These are phyloP conservation scores for Biston betularia DNA, from an alignment of 2,888 invertebrate genomes.

Conservation along the genomic window DNA sequence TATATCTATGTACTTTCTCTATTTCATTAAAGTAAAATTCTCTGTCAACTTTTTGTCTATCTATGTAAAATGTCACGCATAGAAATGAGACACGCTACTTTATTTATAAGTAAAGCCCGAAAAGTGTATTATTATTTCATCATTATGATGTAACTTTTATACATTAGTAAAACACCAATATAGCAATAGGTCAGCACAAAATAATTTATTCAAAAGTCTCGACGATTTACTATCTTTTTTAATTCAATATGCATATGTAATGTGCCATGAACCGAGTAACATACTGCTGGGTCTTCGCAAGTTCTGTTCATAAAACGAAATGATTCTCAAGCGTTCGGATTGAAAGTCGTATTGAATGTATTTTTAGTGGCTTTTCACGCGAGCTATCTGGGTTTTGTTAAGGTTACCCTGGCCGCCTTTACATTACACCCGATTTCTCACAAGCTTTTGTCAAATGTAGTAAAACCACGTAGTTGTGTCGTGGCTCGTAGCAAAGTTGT, in stretches of 20 bases:
- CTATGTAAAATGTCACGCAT: no score
- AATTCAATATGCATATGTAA: constrained; percentile 4
- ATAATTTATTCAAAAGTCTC: no score
- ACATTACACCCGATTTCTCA: constrained; percentile 11
- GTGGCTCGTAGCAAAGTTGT: constrained; percentile 4
- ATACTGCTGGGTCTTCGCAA: constrained; percentile 35
- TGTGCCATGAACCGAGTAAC: constrained; percentile 27
- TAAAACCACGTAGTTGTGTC: constrained; percentile 1
- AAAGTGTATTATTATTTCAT: no score
- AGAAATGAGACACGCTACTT: no score
- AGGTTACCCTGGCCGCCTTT: constrained; percentile 19
- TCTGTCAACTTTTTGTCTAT: no score
- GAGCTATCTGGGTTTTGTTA: constrained; percentile 26
- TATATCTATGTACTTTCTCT: no score
- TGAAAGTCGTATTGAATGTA: constrained; percentile 52
- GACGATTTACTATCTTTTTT: no score
- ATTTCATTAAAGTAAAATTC: no score
- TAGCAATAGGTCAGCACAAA: no score
- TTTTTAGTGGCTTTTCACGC: constrained; percentile 49
- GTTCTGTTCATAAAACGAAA: constrained; percentile 46
- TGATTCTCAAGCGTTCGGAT: constrained; percentile 44
- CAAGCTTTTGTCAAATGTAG: constrained; percentile 4
- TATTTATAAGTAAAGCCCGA: no score
- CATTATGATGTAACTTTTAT: no score
- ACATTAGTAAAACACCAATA: no score